Evolutionary conservation across 2,888 invertebrate species (phyloP), one percentile per base, ranked within the genome.

Genomic region (Mylabris sibirica): DNA sequence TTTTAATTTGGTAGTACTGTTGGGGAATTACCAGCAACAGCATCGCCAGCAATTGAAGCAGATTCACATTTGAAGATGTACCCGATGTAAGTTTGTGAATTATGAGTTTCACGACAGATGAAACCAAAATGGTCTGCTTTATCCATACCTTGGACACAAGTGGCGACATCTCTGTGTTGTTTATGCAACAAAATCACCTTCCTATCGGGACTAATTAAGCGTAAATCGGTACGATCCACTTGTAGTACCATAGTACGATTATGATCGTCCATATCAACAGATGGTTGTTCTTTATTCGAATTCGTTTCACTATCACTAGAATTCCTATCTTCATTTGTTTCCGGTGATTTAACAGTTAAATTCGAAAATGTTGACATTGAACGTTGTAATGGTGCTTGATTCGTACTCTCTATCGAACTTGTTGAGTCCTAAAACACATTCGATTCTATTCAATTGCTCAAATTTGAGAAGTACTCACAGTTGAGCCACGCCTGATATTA

Each of bases 201-300:
- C 68, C 95, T 89, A 82, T 98, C 97, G 0, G 97, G 96, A 78
- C 96, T 97, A 74, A 98, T 97, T 5, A 98, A 88, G 60, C 96
- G 90, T 12, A 98, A 87, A 82, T 98, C 97, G 26, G 91, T 89
- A 60, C 93, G 89, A 6, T 96, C 97, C 8, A 98, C 94, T 87
- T 92, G 92, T 81, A 98, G 92, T 49, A 98, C 89, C 97, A 98
- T 98, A 0, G 97, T 97, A 60, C 97, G 89, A 85, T 97, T 97
- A 79, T 93, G 93, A 73, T 95, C 94, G 59, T 85, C 83, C 35
- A 81, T 71, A 24, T 80, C 79, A 0, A 77, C 76, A 26, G 49
- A n/a, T 20, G 63, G 8, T 41, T 24, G 26, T 30, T 63, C 63
- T 38, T 62, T 57, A 59, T 65, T 66, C 61, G 62, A 64, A 63